Conservation (phyloP, 2,797 vertebrate species). For the Sebastes matsubarae region DNA sequence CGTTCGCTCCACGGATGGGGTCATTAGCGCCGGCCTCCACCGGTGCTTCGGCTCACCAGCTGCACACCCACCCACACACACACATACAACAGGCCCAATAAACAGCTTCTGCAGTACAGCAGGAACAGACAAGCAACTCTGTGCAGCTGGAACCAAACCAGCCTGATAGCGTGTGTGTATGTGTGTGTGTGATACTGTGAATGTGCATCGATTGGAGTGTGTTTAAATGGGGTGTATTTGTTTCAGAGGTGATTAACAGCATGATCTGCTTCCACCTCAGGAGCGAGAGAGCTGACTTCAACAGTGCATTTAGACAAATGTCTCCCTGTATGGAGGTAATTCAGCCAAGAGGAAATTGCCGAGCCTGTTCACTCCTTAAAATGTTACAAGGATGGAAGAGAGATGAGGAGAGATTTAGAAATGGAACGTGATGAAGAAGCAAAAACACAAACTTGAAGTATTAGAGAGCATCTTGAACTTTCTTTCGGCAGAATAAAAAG, state of each 20-base stretch:
- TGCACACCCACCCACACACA: not conserved
- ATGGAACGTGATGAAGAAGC: not conserved
- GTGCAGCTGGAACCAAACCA: slow-evolving; percentile 12
- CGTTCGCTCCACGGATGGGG: slow-evolving; percentile 19
- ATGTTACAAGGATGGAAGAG: not conserved
- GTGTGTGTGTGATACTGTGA: not conserved
- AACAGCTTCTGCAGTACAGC: slow-evolving; percentile 26
- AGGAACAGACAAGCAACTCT: slow-evolving; percentile 6
- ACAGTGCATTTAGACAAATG: slow-evolving; percentile 30
- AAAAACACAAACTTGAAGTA: not conserved
- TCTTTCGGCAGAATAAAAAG: not conserved
- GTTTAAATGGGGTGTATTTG: slow-evolving; percentile 3
- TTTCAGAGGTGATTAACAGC: slow-evolving; percentile 45
- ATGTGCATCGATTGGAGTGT: slow-evolving; percentile 7
- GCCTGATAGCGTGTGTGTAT: not conserved
- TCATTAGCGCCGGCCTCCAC: slow-evolving; percentile 51
- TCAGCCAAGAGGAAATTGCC: slow-evolving; percentile 15
- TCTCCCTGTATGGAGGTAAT: slow-evolving; percentile 1
- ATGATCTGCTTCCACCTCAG: not conserved
- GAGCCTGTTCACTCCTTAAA: slow-evolving; percentile 3
- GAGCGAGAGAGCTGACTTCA: not conserved
- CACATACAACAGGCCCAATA: not conserved
- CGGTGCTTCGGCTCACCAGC: not conserved
- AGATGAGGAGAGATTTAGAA: not conserved
- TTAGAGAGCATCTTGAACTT: not conserved